Conservation (phyloP, 2,888 invertebrate species). For the Phragmatobia fuliginosa region DNA sequence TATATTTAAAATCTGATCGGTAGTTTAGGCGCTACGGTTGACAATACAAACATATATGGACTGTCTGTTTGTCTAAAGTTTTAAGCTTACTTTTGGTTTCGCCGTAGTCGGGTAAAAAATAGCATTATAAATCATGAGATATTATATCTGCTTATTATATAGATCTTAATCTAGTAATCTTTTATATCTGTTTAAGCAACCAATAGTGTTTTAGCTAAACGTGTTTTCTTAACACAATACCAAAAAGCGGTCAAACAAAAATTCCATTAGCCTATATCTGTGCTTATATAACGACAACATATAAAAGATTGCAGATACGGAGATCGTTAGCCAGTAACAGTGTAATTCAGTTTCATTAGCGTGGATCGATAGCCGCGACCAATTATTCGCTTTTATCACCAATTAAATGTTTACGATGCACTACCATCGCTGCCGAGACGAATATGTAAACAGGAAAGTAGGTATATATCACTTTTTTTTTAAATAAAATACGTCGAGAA, state of each 20-base stretch:
- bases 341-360: slow-evolving; percentile 77
- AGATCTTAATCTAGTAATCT: no score
- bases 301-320: slow-evolving; percentile 59
- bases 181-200: no score
- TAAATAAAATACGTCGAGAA: slow-evolving; percentile 4
- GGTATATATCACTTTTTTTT: slow-evolving; percentile 24
- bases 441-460: slow-evolving; percentile 52
- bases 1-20: no score
- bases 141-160: no score
- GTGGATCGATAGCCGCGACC: slow-evolving; percentile 75
- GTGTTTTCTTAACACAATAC: not conserved
- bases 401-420: slow-evolving; percentile 80
- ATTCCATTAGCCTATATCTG: slow-evolving; percentile 33
- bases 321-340: slow-evolving; percentile 69
- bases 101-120: no score
- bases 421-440: slow-evolving; percentile 59
- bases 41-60: no score
- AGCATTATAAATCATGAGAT: no score
- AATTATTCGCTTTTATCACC: slow-evolving; percentile 79
- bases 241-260: slow-evolving; percentile 16
- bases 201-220: not conserved
- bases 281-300: slow-evolving; percentile 39
- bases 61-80: no score
- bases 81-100: no score
- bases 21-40: no score